These are phyloP conservation scores for Varroa destructor DNA, from an alignment of 1,140 invertebrate genomes.

Conservation along the genomic window DNA sequence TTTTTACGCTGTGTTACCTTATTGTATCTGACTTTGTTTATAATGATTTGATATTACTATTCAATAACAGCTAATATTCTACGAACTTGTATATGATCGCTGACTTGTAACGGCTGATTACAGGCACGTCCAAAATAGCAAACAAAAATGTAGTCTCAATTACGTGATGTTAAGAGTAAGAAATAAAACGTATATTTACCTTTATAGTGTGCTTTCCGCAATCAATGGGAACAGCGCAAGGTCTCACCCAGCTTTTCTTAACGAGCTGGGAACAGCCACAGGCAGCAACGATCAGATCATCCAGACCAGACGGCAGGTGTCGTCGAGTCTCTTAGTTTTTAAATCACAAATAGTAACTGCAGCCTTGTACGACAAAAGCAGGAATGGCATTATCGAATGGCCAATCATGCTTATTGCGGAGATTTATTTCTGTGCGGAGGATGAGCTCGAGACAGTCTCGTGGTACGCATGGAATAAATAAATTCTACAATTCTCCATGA, in stretches of 20 bases:
- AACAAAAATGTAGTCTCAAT: neutral
- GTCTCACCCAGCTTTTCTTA: constrained; percentile 90
- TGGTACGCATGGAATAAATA: constrained; percentile 80
- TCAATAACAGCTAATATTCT: too few relatives aligned
- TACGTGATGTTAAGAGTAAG: neutral
- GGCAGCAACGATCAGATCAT: constrained; percentile 91
- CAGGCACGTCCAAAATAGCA: too few relatives aligned
- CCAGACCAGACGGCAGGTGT: constrained; percentile 43
- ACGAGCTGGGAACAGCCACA: constrained; percentile 84
- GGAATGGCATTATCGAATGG: constrained; percentile 79
- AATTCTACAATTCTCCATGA: constrained; percentile 53
- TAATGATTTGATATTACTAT: too few relatives aligned
- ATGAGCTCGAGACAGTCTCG: constrained; percentile 84
- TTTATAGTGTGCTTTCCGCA: constrained; percentile 92
- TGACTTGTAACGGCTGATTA: too few relatives aligned
- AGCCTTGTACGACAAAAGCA: constrained; percentile 90
- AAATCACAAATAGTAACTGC: constrained; percentile 95
- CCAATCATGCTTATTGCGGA: constrained; percentile 53
- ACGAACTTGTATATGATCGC: too few relatives aligned
- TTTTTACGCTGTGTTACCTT: neutral
- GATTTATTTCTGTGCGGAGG: constrained; percentile 47
- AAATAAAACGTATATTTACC: constrained; percentile 48
- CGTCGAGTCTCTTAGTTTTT: constrained; percentile 64
- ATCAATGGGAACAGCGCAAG: constrained; percentile 91
- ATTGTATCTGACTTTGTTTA: neutral